Conservation (phyloP, 2,113 vertebrate species). For the Diadophis punctatus region DNA sequence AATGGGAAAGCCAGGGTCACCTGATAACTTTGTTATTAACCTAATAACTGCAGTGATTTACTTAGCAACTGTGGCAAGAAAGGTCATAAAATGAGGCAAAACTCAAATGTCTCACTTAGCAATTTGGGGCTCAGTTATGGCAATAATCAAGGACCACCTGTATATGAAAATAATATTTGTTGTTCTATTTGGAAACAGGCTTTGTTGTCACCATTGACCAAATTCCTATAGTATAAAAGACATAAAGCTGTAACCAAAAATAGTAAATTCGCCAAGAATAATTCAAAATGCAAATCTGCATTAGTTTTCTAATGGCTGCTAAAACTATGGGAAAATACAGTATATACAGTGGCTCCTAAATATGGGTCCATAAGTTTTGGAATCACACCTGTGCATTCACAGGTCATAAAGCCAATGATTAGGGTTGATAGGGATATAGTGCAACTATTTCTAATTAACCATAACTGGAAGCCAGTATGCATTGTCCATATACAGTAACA, state of each 20-base stretch:
- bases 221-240: background rate
- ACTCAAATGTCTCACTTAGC: too few species aligned
- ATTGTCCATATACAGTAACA: background rate
- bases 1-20: too few species aligned
- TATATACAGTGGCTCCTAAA: background rate
- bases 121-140: too few species aligned
- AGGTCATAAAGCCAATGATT: background rate
- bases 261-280: background rate
- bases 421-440: background rate
- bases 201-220: background rate
- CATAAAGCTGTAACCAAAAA: background rate
- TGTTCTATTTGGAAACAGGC: background rate
- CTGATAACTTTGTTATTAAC: too few species aligned
- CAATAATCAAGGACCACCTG: too few species aligned
- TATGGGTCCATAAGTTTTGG: background rate
- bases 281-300: background rate
- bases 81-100: too few species aligned
- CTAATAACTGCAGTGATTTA: too few species aligned
- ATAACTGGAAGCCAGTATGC: background rate
- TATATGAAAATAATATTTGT: background rate
- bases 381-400: background rate
- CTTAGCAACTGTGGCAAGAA: too few species aligned
- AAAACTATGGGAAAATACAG: background rate
- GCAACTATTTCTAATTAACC: background rate
- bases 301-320: background rate